Conservation (phyloP, 2,113 vertebrate species). For the Lampris megalopsis region DNA sequence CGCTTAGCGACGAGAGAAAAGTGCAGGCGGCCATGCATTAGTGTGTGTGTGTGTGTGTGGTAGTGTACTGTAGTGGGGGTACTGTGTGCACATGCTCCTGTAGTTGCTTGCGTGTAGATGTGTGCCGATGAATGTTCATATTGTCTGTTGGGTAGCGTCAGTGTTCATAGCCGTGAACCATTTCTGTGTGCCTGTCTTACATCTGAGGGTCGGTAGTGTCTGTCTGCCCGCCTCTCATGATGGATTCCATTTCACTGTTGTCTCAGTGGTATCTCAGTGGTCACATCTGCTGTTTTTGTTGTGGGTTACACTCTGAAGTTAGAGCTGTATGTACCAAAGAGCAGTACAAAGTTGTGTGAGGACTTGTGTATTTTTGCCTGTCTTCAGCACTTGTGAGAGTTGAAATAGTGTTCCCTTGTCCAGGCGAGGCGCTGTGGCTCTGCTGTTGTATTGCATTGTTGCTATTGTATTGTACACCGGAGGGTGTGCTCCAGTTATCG, state of each 20-base stretch:
- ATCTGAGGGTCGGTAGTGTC: not conserved
- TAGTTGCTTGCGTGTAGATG: no score
- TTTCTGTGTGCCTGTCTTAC: not conserved
- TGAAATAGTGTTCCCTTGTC: not conserved
- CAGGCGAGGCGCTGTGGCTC: no score
- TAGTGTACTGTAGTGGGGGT: not conserved
- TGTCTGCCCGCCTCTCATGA: conserved; percentile 28
- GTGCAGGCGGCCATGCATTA: not conserved
- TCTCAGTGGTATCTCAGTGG: conserved; percentile 17
- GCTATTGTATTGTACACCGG: no score
- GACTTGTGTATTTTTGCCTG: not conserved
- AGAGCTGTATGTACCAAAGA: conserved; percentile 12
- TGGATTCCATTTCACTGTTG: conserved; percentile 29
- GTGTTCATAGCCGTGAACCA: not conserved
- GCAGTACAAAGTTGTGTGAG: not conserved
- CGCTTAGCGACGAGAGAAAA: conserved; percentile 18
- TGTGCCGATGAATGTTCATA: no score
- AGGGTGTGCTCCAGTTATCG: no score
- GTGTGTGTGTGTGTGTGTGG: not conserved
- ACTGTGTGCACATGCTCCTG: not conserved
- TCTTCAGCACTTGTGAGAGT: no score
- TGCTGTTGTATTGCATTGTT: no score
- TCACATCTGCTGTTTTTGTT: conserved; percentile 26
- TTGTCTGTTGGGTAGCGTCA: no score
- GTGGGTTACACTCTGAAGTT: conserved; percentile 22